Base-by-base conservation (phyloP, 2,888 invertebrate genomes). In the Belgica antarctica region DNA sequence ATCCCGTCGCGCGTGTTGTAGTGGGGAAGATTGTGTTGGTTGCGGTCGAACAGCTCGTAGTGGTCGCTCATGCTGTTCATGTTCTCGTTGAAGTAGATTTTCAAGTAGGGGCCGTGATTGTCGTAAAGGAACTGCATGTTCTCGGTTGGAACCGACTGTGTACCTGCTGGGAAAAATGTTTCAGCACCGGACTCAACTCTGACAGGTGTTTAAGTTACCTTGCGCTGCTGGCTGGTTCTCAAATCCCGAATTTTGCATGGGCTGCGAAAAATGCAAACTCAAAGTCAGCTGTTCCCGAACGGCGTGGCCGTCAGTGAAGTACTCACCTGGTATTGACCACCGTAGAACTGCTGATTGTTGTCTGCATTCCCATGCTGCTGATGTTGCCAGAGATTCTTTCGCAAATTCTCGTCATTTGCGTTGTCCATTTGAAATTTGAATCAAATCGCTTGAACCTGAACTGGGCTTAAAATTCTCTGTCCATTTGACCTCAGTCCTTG, bases 101-200 rank as follows among this genome's bases (percentile, higher is more conserved):
- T 65, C 27, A 65, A 25, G 19, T 65, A 65, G 24, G 46, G 65
- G 19, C 68, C 68, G 31, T 34, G 28, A 27, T 68, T 68, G 19
- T 68, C 68, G 15, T 47, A 47, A 4, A 68, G 17, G 19, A 57
- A 68, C 10, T 68, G 68, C 52, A 68, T 47, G 34, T 68, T 68
- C 12, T 68, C 68, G 5, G 68, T 24, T n/a, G 25, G n/a, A 61
- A 10, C 52, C 2, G n/a, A n/a, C n/a, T n/a, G n/a, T n/a, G n/a
- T n/a, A n/a, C n/a, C n/a, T n/a, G n/a, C n/a, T n/a, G n/a, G n/a
- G n/a, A n/a, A n/a, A n/a, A n/a, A n/a, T n/a, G n/a, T n/a, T n/a
- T n/a, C n/a, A n/a, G n/a, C n/a, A n/a, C n/a, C n/a, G n/a, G n/a
- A n/a, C n/a, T n/a, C n/a, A n/a, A n/a, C n/a, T n/a, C n/a, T n/a